Conservation (phyloP, 2,888 invertebrate genomes). For the Fabriciana adippe region DNA sequence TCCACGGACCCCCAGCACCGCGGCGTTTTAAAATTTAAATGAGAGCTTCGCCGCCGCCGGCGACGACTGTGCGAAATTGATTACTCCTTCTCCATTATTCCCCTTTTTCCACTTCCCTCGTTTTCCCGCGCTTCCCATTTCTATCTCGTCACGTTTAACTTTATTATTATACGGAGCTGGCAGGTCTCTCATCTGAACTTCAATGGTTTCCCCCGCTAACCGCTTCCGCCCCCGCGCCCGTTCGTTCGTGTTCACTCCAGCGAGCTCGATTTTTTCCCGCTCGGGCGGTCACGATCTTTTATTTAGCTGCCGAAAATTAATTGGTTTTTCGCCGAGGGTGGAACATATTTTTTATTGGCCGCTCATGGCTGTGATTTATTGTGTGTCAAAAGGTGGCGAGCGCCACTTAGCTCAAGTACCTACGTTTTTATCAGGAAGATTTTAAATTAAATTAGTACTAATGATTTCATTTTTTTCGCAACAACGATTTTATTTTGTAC, state of each 20-base stretch:
- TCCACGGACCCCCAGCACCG: slow-evolving; percentile 68
- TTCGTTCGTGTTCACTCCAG: slow-evolving; percentile 39
- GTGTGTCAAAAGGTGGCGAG: slow-evolving; percentile 81
- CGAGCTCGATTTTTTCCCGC: slow-evolving; percentile 64
- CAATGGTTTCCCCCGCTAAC: slow-evolving; percentile 19
- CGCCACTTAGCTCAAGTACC: slow-evolving; percentile 77
- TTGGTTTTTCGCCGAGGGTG: slow-evolving; percentile 82
- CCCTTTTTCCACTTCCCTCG: slow-evolving; percentile 76
- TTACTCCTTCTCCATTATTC: slow-evolving; percentile 82
- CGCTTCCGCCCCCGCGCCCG: slow-evolving; percentile 44
- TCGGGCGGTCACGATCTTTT: slow-evolving; percentile 74
- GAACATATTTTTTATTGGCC: slow-evolving; percentile 82
- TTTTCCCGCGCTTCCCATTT: slow-evolving; percentile 68
- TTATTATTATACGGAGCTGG: slow-evolving; percentile 69
- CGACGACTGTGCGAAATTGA: slow-evolving; percentile 80
- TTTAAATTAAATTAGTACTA: slow-evolving; percentile 46
- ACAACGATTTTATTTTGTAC: background rate
- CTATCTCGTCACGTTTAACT: slow-evolving; percentile 75
- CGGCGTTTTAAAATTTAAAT: slow-evolving; percentile 81
- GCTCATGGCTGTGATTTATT: slow-evolving; percentile 80
- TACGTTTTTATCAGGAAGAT: slow-evolving; percentile 67
- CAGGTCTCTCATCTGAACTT: slow-evolving; percentile 29
- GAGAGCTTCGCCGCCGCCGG: slow-evolving; percentile 73
- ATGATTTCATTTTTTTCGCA: slow-evolving; percentile 2
- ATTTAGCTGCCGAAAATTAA: slow-evolving; percentile 81